Base-by-base conservation (phyloP, 1,140 invertebrate species). In the Oscheius sp. region DNA sequence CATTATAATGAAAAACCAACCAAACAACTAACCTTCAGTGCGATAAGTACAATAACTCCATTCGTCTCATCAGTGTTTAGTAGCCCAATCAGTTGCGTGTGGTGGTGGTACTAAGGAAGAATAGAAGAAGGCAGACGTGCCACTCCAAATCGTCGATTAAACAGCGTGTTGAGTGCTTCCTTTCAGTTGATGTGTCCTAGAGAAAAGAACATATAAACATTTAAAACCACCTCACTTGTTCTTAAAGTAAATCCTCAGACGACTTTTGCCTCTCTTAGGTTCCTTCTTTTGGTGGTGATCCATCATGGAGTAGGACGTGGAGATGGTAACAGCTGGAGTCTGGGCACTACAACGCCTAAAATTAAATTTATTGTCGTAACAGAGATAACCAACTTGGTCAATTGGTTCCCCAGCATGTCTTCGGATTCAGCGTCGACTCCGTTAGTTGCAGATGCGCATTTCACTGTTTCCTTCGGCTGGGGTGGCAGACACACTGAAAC, bases 81-180 rank as follows among this genome's bases (percentile, higher is more conserved):
- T n/a, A 99, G 86, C 84, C 98, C 96, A 91, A 97, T 97, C 2
- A 99, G 86, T 82, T 97, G 95, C 83, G 96, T 96, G 0, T 96
- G 96, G 88, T n/a, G n/a, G n/a, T 99, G 97, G 86, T 99, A 99
- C 81, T 99, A 97, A 0, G 97, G 96, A 73, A 99, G 85, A n/a
- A 98, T 94, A n/a, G 95, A 95, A 82, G 93, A 87, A 4, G 93
- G 93, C 78, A 97, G 92, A 61, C 93, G 88, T n/a, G 93, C 93
- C 0, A 95, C 94, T 85, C 97, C 94, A 87, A 98, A 97, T 35
- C 98, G 84, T 0, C 95, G 95, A 74, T 84, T 80, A 49, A 2
- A 83, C 70, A 15, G 26, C 62, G 28, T 64, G 62, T 28, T 26
- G 61, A 32, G 68, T 36, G 15, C 72, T 29, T 1, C 38, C 68